Evolutionary conservation across 2,113 vertebrate species (phyloP).

Genomic region (Lepus europaeus): DNA sequence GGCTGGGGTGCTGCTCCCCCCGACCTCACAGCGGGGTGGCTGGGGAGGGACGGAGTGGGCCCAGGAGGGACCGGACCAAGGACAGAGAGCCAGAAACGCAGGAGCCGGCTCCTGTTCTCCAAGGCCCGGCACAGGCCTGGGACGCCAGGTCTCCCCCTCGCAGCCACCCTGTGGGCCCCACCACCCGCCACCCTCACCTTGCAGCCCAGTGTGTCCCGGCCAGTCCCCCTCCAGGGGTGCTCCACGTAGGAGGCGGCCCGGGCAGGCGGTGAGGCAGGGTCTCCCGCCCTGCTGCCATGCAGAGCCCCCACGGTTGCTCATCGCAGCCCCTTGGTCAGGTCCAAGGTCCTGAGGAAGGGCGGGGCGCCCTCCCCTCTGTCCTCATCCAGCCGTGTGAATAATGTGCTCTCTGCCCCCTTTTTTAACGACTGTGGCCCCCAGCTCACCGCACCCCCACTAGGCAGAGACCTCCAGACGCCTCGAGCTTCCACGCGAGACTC

Average conservation of each 20-base stretch:
- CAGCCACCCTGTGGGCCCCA: neutral
- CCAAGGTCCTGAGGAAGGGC: neutral
- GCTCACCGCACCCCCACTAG: conserved; percentile 51
- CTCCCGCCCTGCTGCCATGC: neutral
- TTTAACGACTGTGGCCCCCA: neutral
- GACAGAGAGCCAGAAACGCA: no score
- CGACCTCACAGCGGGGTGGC: no score
- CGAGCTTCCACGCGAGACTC: conserved; percentile 60
- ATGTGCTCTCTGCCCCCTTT: neutral
- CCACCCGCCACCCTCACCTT: neutral
- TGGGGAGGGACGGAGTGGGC: neutral
- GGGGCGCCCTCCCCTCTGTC: neutral
- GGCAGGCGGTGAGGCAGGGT: rapidly evolving
- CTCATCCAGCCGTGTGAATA: conserved; percentile 47
- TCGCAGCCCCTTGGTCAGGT: neutral
- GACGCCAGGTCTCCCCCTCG: neutral
- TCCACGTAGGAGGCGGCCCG: neutral
- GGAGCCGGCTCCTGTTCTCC: neutral
- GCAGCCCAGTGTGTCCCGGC: neutral
- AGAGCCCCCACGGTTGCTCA: neutral
- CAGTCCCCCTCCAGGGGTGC: neutral
- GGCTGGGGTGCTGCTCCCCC: neutral
- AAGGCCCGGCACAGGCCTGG: neutral
- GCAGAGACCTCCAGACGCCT: conserved; percentile 34
- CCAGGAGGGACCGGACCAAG: neutral